phyloP scores from a whole-genome alignment of 2,113 vertebrate genomes.

The Thermophis baileyi region DNA sequence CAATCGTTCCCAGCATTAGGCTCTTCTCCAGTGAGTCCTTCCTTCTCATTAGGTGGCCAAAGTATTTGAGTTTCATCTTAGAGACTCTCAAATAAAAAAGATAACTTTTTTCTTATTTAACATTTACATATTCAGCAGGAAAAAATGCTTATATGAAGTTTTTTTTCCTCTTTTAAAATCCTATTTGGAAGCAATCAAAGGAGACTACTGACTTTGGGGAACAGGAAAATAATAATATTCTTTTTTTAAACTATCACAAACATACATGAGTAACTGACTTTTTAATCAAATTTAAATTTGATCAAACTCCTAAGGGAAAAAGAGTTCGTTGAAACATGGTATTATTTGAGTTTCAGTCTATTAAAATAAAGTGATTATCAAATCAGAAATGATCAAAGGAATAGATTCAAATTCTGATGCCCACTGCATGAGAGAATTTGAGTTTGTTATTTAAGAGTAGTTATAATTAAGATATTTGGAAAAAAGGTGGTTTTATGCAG shows the following conservation, averaged over 20 bases:
- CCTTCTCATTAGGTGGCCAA: too few species aligned
- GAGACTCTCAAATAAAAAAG: not conserved
- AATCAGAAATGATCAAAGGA: slow-evolving; percentile 38
- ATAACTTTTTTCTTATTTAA: slow-evolving; percentile 8
- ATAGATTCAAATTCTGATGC: slow-evolving; percentile 25
- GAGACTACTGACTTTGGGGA: slow-evolving; percentile 27
- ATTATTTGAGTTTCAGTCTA: slow-evolving; percentile 19
- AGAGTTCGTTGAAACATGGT: not conserved
- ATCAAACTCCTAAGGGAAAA: slow-evolving; percentile 11
- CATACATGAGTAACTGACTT: slow-evolving; percentile 45
- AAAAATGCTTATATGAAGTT: slow-evolving; percentile 39
- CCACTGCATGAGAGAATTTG: slow-evolving; percentile 36
- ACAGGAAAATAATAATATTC: slow-evolving; percentile 25
- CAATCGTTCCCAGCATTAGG: too few species aligned
- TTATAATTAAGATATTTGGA: slow-evolving; percentile 29
- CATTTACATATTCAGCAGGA: slow-evolving; percentile 32
- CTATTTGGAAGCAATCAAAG: slow-evolving; percentile 43
- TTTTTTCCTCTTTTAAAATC: slow-evolving; percentile 36
- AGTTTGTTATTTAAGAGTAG: slow-evolving; percentile 20
- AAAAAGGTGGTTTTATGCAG: slow-evolving; percentile 21
- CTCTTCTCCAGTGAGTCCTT: too few species aligned
- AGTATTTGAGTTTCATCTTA: not conserved
- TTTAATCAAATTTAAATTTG: slow-evolving; percentile 6
- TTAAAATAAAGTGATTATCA: slow-evolving; percentile 24
- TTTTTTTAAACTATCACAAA: slow-evolving; percentile 42